Evolutionary conservation across 2,797 vertebrate genomes (phyloP).

Genomic region (Tapera naevia): DNA sequence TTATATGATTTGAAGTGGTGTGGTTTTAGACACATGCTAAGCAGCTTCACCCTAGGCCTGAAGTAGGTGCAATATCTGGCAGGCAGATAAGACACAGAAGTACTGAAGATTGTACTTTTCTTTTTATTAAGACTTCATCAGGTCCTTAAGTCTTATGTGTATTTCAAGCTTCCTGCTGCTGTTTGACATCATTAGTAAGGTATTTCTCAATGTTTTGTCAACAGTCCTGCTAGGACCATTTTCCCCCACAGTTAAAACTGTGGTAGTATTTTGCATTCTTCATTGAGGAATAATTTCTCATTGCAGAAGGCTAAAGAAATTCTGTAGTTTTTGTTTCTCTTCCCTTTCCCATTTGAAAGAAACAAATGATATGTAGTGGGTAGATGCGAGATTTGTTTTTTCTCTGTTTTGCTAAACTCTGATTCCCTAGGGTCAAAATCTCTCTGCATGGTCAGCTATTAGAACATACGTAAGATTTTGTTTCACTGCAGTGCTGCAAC

Average conservation of each 20-base stretch:
- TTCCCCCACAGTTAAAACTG: background rate
- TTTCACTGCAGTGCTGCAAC: background rate
- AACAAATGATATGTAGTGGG: background rate
- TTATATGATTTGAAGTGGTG: background rate
- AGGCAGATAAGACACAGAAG: background rate
- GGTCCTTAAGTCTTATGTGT: background rate
- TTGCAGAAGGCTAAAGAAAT: background rate
- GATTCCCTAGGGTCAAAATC: background rate
- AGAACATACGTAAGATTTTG: background rate
- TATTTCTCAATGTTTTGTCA: background rate
- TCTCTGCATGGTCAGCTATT: background rate
- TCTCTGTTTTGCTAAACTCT: background rate
- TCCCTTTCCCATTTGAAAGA: background rate
- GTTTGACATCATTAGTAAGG: background rate
- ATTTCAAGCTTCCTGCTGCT: background rate
- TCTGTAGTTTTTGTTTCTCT: background rate
- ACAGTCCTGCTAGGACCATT: background rate
- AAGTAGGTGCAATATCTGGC: background rate
- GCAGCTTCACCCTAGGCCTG: background rate
- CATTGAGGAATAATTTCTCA: background rate
- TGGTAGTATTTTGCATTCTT: background rate
- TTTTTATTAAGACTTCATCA: background rate
- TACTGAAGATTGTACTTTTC: background rate
- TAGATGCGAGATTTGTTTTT: background rate
- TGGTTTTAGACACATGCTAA: background rate